Evolutionary conservation across 2,888 invertebrate species (phyloP).

Genomic region (Mimas tiliae): DNA sequence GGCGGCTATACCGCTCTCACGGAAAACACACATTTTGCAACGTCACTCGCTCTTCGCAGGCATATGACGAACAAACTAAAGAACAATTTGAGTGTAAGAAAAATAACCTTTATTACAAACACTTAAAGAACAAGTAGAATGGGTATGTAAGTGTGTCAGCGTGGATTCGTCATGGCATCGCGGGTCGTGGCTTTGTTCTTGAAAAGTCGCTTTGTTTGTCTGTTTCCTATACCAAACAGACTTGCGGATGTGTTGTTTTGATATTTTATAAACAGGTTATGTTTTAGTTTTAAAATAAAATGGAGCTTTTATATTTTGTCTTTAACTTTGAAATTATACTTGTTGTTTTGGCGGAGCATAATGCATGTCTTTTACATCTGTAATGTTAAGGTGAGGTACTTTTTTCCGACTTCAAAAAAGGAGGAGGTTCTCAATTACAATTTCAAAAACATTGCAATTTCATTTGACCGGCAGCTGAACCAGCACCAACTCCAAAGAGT

Average conservation of each 20-base stretch:
- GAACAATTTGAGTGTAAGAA: slow-evolving; percentile 30
- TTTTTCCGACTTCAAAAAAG: too few relatives aligned
- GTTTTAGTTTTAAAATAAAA: slow-evolving; percentile 32
- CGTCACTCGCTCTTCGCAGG: slow-evolving; percentile 47
- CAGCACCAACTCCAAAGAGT: too few relatives aligned
- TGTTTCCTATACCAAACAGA: slow-evolving; percentile 50
- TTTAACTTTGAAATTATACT: not conserved
- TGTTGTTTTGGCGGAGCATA: not conserved
- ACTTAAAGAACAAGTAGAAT: slow-evolving; percentile 31
- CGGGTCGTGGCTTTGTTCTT: slow-evolving; percentile 63
- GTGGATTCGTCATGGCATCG: slow-evolving; percentile 56
- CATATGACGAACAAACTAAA: slow-evolving; percentile 30
- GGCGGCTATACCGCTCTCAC: slow-evolving; percentile 42
- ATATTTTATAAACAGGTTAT: slow-evolving; percentile 59
- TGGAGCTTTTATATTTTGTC: slow-evolving; percentile 13
- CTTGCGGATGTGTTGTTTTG: slow-evolving; percentile 53
- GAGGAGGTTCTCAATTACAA: too few relatives aligned
- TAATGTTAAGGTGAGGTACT: not conserved
- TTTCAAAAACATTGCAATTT: too few relatives aligned
- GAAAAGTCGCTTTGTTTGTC: slow-evolving; percentile 65
- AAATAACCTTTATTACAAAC: slow-evolving; percentile 35
- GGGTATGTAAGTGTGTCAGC: slow-evolving; percentile 45
- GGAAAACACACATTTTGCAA: slow-evolving; percentile 56
- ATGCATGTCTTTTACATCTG: not conserved
- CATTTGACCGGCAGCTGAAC: too few relatives aligned